Base-by-base conservation (phyloP, 2,888 invertebrate genomes). In the Colostygia pectinataria region DNA sequence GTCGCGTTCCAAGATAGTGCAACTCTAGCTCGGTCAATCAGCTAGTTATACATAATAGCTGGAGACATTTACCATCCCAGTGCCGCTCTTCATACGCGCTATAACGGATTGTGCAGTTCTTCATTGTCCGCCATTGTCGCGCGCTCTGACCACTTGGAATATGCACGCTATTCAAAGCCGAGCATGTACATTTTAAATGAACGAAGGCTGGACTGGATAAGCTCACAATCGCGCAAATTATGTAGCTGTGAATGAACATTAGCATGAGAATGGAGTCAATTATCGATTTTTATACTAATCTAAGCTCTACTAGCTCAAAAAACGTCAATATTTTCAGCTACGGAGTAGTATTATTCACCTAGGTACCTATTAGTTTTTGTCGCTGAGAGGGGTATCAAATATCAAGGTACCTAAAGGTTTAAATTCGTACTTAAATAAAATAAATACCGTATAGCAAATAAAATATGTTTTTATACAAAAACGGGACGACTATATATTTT, bases 41-140 rank as follows among this genome's bases (percentile, higher is more conserved):
- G 6, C 4, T 20, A 20, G 4, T 20, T 6, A 20, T 20, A 20
- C 20, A 20, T 6, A n/a, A n/a, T 15, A 18, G 9, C 6, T 18
- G 13, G 24, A 18, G 8, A 12, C 25, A 13, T 33, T 50, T 33
- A 40, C 44, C 2, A 18, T 31, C 25, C 31, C 6, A 31, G 44
- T 50, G 44, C 50, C 12, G 4, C 14, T 6, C 7, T 41, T 24
- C 20, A 10, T 71, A 68, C 71, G 65, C 61, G 66, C 40, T 68
- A 68, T 65, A 71, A 75, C 82, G 70, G 74, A 77, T 81, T 80
- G 71, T 83, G 80, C 81, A 80, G 59, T 9, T n/a, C n/a, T 31
- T 40, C 71, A 77, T 79, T 77, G 75, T 78, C 68, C 59, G 64
- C 69, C 61, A 76, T 77, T 80, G 77, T 80, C 63, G 57, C 44